These are phyloP conservation scores for Plemyria rubiginata DNA, from an alignment of 2,888 invertebrate species.

Conservation along the genomic window DNA sequence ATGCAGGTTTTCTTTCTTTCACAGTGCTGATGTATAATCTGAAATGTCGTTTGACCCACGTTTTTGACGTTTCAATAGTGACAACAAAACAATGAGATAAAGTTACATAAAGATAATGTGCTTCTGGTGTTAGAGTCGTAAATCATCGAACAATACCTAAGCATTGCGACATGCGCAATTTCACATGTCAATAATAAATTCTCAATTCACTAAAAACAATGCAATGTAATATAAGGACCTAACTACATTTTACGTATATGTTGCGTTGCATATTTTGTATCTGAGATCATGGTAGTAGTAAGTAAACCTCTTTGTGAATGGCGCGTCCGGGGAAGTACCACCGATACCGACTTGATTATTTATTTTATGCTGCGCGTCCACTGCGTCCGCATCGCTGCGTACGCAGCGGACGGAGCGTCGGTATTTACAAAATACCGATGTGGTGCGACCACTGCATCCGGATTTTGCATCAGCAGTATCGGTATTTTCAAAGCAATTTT, in stretches of 20 bases:
- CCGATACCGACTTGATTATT: too few relatives aligned
- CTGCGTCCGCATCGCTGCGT: too few relatives aligned
- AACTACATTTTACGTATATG: neutral
- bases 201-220: slow-evolving; percentile 29
- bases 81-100: slow-evolving; percentile 39
- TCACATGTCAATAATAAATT: slow-evolving; percentile 41
- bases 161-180: slow-evolving; percentile 45
- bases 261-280: too few relatives aligned
- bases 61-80: slow-evolving; percentile 41
- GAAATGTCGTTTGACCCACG: slow-evolving; percentile 26
- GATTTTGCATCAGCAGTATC: too few relatives aligned
- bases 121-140: slow-evolving; percentile 38
- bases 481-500: too few relatives aligned
- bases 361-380: too few relatives aligned
- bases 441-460: too few relatives aligned
- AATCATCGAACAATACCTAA: slow-evolving; percentile 48
- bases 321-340: too few relatives aligned
- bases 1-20: neutral
- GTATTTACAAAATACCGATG: too few relatives aligned
- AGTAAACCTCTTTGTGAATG: too few relatives aligned
- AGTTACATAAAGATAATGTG: slow-evolving; percentile 29
- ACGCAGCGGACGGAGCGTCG: too few relatives aligned
- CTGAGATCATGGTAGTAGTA: too few relatives aligned
- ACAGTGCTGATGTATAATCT: neutral
- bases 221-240: neutral